These are phyloP conservation scores for Formica exsecta DNA, from an alignment of 1,140 invertebrate species.

Conservation along the genomic window DNA sequence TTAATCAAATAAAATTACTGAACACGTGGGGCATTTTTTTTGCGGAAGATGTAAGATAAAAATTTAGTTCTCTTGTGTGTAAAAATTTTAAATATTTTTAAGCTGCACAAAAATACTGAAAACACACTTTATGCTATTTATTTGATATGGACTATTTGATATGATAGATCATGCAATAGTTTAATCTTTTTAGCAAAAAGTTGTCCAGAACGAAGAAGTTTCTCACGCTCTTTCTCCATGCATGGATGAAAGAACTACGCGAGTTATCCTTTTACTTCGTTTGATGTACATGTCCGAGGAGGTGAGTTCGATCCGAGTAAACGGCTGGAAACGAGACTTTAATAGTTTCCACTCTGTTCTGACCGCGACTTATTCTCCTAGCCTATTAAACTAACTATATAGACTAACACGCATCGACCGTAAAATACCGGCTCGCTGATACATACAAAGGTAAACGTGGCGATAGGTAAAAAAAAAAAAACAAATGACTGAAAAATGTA, in stretches of 20 bases:
- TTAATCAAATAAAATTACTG: background rate
- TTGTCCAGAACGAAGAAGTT: background rate
- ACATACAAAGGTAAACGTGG: slow-evolving; percentile 8
- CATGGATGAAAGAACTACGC: background rate
- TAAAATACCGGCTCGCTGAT: background rate
- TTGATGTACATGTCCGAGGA: background rate
- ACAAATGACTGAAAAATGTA: background rate
- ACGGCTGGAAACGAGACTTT: background rate
- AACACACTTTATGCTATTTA: background rate
- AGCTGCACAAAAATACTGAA: background rate
- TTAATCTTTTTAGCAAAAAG: background rate
- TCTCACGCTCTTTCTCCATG: background rate
- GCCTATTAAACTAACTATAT: slow-evolving; percentile 32
- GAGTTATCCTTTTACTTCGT: slow-evolving; percentile 1
- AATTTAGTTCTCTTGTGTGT: background rate
- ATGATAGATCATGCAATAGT: background rate
- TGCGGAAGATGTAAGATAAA: background rate
- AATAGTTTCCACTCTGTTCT: background rate
- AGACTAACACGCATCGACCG: background rate
- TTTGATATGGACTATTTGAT: background rate
- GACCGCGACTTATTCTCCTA: slow-evolving; percentile 6
- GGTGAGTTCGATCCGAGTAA: background rate
- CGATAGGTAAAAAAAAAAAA: background rate
- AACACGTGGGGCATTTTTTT: background rate
- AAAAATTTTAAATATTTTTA: background rate